Percentiles rank a stretch among this genome's conserved stretches.
Conservation (phyloP, 1,140 invertebrate genomes). For the Contarinia nasturtii region DNA sequence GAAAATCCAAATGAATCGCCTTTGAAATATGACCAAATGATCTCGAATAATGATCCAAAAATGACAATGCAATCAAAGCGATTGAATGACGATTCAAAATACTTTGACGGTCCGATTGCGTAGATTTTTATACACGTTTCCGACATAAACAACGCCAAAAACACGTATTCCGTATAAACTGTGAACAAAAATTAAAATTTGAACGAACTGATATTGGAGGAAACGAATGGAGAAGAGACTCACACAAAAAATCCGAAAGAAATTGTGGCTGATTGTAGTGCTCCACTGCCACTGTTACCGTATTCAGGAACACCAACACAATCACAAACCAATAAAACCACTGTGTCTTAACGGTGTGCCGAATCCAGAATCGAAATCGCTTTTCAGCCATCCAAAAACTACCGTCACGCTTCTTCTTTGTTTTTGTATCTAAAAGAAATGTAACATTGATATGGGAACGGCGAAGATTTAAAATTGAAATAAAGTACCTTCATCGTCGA, state of each 20-base stretch:
- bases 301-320: constrained; percentile 97
- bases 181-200: constrained; percentile 25
- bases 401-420: constrained; percentile 68
- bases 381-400: constrained; percentile 86
- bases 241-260: constrained; percentile 95
- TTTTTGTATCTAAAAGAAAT: constrained; percentile 42
- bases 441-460: too few species aligned
- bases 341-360: constrained; percentile 91
- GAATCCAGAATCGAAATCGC: constrained; percentile 80
- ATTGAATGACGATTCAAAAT: constrained; percentile 98
- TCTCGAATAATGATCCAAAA: constrained; percentile 97
- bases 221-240: constrained; percentile 27
- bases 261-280: constrained; percentile 91
- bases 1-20: constrained; percentile 97
- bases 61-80: constrained; percentile 98
- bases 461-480: not conserved
- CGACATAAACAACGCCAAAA: constrained; percentile 94
- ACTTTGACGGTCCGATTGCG: constrained; percentile 87
- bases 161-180: constrained; percentile 96
- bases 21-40: constrained; percentile 92
- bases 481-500: constrained; percentile 76
- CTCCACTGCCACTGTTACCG: constrained; percentile 94
- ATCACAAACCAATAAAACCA: constrained; percentile 99
- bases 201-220: not conserved
- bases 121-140: constrained; percentile 99